Percentiles rank a stretch among this genome's conserved stretches.
Conservation (phyloP, 2,888 invertebrate genomes). For the Pammene aurita region DNA sequence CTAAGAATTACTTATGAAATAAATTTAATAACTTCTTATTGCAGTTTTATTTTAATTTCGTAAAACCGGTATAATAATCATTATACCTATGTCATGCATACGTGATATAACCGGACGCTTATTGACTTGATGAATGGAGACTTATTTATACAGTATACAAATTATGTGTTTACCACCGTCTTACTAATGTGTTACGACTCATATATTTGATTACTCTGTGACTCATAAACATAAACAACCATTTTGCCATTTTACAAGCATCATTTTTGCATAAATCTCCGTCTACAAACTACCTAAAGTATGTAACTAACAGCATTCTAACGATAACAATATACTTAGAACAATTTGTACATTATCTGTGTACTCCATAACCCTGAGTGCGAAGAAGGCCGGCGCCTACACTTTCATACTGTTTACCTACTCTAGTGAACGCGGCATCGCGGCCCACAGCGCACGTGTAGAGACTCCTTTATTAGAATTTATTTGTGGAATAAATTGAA, state of each 20-base stretch:
- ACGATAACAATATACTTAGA: conserved; percentile 28
- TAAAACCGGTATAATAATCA: neutral
- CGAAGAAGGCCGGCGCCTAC: conserved; percentile 38
- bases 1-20: neutral
- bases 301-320: conserved; percentile 11
- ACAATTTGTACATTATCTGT: conserved; percentile 34
- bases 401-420: conserved; percentile 38
- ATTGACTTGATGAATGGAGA: neutral
- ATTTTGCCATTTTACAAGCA: neutral
- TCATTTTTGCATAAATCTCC: conserved; percentile 10
- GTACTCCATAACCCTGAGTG: conserved; percentile 36
- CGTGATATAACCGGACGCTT: neutral
- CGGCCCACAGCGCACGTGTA: conserved; percentile 31
- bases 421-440: conserved; percentile 34
- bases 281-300: neutral
- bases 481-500: conserved; percentile 27
- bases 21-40: neutral
- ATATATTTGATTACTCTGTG: neutral
- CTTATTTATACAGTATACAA: neutral
- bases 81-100: too few species aligned
- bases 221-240: neutral
- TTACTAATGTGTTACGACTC: conserved; percentile 24
- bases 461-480: conserved; percentile 34
- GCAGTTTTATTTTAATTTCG: neutral
- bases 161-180: neutral